Evolutionary conservation across 1,140 invertebrate genomes (phyloP), one percentile per base, ranked within the genome.

Genomic region (Plectus sambesii): DNA sequence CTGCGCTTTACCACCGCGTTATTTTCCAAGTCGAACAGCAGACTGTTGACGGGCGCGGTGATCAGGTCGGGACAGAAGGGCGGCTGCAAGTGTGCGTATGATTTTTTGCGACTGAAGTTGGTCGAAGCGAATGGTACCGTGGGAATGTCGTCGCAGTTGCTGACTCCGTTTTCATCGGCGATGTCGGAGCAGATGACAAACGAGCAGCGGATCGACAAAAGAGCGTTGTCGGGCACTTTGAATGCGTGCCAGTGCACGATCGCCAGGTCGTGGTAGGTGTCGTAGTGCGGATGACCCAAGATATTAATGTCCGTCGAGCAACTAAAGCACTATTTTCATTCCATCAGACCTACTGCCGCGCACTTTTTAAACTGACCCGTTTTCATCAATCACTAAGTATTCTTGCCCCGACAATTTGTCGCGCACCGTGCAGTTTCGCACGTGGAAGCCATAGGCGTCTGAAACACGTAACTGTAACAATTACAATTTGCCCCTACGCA

Each of bases 281-380:
- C 66, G 44, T 67, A 67, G 25, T 66, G 62, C 1, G 63, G 66
- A 51, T 67, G 66, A 3, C 42, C 60, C 22, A 67, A 44, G 33
- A 69, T 66, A 26, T 64, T 62, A 33, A 69, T 53, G 49, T 67
- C 64, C 2, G 60, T 63, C 15, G 64, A 67, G 47, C 64, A 67
- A 12, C 62, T 62, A 17, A 39, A 61, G 42, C 8, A 19, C 5
- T 29, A 27, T 19, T 23, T 19, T 4, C 19, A 49, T 42, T 48
- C n/a, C 9, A 49, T 48, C 9, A 24, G 30, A 17, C 12, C 30
- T 33, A 12, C 17, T 33, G 30, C 12, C 12, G 12, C 17, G 12
- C 30, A 17, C 17, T 17, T 12, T 5, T 3, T 4, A 25, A 22
- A 59, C 45, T 24, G 22, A 62, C 58, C 63, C 64, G 40, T 55